These are phyloP conservation scores for Notocelia uddmanniana DNA, from an alignment of 2,888 invertebrate genomes.

Conservation along the genomic window DNA sequence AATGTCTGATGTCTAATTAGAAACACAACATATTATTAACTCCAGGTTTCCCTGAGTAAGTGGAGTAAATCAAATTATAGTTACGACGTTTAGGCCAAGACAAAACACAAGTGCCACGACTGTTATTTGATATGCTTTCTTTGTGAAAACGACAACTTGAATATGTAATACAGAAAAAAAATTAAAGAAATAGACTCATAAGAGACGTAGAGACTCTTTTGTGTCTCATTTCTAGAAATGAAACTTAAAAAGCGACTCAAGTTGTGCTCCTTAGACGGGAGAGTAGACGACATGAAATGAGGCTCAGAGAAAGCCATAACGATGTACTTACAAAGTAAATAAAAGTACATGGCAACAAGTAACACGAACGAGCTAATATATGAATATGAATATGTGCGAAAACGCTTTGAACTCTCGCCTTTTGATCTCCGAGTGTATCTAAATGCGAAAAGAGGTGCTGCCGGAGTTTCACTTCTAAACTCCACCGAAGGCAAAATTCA, in stretches of 20 bases:
- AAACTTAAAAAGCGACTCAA: slow-evolving; percentile 23
- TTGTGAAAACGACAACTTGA: not conserved
- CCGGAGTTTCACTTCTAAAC: slow-evolving; percentile 55
- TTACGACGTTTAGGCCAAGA: not conserved
- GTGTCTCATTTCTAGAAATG: slow-evolving; percentile 15
- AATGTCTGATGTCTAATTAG: no score
- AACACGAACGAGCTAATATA: slow-evolving; percentile 69
- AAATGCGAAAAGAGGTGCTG: slow-evolving; percentile 61
- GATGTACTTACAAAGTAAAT: slow-evolving; percentile 57
- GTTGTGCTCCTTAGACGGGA: slow-evolving; percentile 14
- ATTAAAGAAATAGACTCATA: slow-evolving; percentile 1
- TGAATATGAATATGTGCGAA: slow-evolving; percentile 71
- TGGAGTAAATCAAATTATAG: not conserved
- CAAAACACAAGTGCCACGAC: not conserved
- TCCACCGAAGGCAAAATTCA: slow-evolving; percentile 62
- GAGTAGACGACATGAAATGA: slow-evolving; percentile 32
- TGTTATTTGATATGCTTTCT: not conserved
- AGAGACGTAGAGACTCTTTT: not conserved
- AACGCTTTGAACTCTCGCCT: slow-evolving; percentile 64
- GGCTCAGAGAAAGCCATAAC: slow-evolving; percentile 46
- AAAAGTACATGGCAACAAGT: slow-evolving; percentile 66
- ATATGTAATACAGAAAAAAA: not conserved
- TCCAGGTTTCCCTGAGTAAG: no score
- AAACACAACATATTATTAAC: no score
- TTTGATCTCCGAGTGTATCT: slow-evolving; percentile 72